Conservation (phyloP, 2,888 invertebrate genomes). For the Scaptodrosophila latifasciaeformis region DNA sequence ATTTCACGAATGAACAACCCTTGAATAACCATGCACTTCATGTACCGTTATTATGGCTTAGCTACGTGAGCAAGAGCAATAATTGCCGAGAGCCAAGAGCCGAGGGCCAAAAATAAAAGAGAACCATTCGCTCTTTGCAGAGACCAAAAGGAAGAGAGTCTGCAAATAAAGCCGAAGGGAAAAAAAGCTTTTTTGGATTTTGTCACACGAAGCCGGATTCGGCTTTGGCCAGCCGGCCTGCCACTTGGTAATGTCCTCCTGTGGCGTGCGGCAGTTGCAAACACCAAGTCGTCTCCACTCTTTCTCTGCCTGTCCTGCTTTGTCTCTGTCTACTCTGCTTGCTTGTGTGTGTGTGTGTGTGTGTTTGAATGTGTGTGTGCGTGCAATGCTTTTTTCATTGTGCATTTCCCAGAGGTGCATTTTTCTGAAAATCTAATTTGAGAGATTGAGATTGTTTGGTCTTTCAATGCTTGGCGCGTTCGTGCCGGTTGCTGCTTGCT, state of each 20-base stretch:
- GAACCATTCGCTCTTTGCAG: conserved; percentile 2
- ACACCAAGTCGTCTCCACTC: too few species aligned
- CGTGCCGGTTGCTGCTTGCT: conserved; percentile 33
- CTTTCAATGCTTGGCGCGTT: conserved; percentile 56
- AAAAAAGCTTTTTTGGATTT: conserved; percentile 4
- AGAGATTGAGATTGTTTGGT: conserved; percentile 70
- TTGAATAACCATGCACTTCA: conserved; percentile 67
- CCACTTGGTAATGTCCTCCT: conserved; percentile 19
- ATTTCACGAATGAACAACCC: conserved; percentile 69
- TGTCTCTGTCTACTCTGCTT: background rate
- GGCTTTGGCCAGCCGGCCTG: background rate
- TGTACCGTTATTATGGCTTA: conserved; percentile 58
- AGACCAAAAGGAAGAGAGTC: background rate
- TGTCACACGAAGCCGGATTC: background rate
- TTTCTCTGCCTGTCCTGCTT: background rate
- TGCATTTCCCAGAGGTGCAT: conserved; percentile 74
- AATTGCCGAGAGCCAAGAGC: conserved; percentile 1
- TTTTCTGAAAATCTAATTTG: conserved; percentile 73
- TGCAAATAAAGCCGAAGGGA: background rate
- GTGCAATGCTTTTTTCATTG: conserved; percentile 60
- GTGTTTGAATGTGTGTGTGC: conserved; percentile 27
- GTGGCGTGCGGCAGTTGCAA: conserved; percentile 7
- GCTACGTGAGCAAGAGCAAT: conserved; percentile 40
- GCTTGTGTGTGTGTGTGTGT: conserved; percentile 11
- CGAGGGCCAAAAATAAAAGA: background rate